Conservation (phyloP, 2,797 vertebrate species). For the Esox masquinongy region DNA sequence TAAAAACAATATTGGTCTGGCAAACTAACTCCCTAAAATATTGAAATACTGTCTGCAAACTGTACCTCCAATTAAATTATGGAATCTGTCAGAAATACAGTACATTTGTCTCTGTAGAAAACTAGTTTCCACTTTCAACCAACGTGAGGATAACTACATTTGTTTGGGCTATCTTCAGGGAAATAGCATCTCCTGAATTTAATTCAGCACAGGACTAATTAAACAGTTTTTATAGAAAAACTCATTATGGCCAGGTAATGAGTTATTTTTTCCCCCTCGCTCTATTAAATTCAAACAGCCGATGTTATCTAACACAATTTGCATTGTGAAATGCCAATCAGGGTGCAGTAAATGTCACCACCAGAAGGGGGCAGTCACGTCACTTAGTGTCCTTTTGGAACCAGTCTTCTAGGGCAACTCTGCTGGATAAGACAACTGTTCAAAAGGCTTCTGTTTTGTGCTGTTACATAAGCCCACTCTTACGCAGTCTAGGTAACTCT, state of each 20-base stretch:
- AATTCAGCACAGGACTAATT: slow-evolving; percentile 43
- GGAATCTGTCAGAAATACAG: slow-evolving; percentile 30
- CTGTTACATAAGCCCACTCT: slow-evolving; percentile 22
- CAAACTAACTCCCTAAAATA: slow-evolving; percentile 12
- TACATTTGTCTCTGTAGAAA: background rate
- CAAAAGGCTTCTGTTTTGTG: slow-evolving; percentile 24
- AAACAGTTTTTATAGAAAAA: slow-evolving; percentile 47
- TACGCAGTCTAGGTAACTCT: slow-evolving; percentile 9
- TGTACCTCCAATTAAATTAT: slow-evolving; percentile 40
- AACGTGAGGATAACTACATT: background rate
- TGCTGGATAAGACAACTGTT: slow-evolving; percentile 12
- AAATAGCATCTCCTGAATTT: slow-evolving; percentile 25
- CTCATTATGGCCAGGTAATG: slow-evolving; percentile 47
- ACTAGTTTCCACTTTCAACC: background rate
- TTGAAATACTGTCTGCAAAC: slow-evolving; percentile 21
- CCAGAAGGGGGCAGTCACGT: slow-evolving; percentile 45
- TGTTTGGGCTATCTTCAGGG: slow-evolving; percentile 20
- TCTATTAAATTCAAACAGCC: slow-evolving; percentile 28
- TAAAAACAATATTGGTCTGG: background rate
- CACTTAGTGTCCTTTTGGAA: slow-evolving; percentile 8
- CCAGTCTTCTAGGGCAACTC: background rate
- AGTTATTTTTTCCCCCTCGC: slow-evolving; percentile 20
- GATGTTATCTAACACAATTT: slow-evolving; percentile 27
- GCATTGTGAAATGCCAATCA: slow-evolving; percentile 19
- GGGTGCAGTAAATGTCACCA: slow-evolving; percentile 12